Evolutionary conservation across 2,113 vertebrate species (phyloP).

Genomic region (Ictalurus punctatus): DNA sequence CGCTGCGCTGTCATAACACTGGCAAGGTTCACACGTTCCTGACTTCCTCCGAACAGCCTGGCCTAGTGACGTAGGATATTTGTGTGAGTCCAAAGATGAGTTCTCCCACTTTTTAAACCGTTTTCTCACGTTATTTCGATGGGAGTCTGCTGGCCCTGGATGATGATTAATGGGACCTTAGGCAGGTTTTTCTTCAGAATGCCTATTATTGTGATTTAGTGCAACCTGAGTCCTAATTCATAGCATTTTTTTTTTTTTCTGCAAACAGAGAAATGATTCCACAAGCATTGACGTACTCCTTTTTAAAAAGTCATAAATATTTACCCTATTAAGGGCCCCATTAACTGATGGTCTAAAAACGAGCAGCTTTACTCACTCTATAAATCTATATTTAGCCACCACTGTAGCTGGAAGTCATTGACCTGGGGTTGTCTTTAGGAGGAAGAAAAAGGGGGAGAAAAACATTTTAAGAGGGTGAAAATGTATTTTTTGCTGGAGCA

Average conservation of each 20-base stretch:
- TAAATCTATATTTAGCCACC: conserved; percentile 55
- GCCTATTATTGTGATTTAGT: conserved; percentile 51
- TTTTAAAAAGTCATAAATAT: conserved; percentile 54
- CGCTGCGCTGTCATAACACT: conserved; percentile 72
- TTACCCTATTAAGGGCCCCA: conserved; percentile 43
- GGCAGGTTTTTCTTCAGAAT: conserved; percentile 27
- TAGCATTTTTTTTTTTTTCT: conserved; percentile 21
- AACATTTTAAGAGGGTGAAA: conserved; percentile 58
- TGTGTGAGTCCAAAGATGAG: conserved; percentile 54
- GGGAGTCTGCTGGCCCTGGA: conserved; percentile 24
- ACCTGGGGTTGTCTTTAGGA: conserved; percentile 54
- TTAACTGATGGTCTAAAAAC: conserved; percentile 55
- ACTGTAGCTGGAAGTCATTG: conserved; percentile 53
- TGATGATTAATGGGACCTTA: conserved; percentile 30
- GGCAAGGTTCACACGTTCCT: conserved; percentile 68
- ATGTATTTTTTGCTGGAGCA: conserved; percentile 57
- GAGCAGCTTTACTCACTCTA: conserved; percentile 54
- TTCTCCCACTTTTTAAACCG: conserved; percentile 6
- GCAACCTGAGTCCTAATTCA: conserved; percentile 45
- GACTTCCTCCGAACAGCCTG: conserved; percentile 63
- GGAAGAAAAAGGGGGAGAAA: conserved; percentile 38
- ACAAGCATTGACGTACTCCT: conserved; percentile 39
- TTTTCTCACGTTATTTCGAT: conserved; percentile 45
- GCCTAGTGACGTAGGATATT: conserved; percentile 63
- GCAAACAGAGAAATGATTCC: conserved; percentile 34